Base-by-base conservation (phyloP, 2,888 invertebrate genomes). In the Thumatha senex region DNA sequence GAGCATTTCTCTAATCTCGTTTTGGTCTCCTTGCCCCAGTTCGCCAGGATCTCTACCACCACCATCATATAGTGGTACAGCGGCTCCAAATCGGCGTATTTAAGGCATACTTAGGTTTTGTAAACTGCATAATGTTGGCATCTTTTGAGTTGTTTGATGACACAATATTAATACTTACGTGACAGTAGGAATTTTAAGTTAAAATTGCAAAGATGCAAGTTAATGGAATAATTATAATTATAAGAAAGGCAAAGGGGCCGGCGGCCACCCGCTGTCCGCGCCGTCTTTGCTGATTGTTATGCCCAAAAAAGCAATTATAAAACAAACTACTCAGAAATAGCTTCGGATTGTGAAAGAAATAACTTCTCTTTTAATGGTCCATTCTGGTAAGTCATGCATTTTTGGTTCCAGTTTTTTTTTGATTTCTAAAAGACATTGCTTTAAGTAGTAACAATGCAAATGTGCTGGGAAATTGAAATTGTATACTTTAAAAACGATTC, bases 161-260 rank as follows among this genome's bases (percentile, higher is more conserved):
- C 51, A 43, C 51, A 12, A 55, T 65, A 68, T 64, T 71, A 69
- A 62, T 64, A 73, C 67, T 49, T 70, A 63, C 60, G 67, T 73
- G 72, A 60, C 57, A 70, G 72, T 76, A 76, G 72, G 74, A 74
- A 74, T 75, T 82, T 81, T 71, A 76, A 65, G 67, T 78, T 80
- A 85, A 86, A 87, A 88, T 86, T 87, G 81, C 83, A 73, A 77
- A 75, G 80, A 86, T 80, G 80, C 78, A 85, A 84, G 85, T 84
- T 89, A 89, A 89, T 89, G 87, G 83, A 88, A 89, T 89, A 87
- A 89, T 89, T 89, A 88, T 89, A 89, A 89, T 89, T 85, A 88
- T 84, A 80, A 76, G 77, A 74, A 77, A 72, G 67, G 77, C 76
- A 87, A 88, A 85, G 83, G 76, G 75, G 81, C 86, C 88, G 82